Conservation (phyloP, 2,113 vertebrate genomes). For the Corydoras sp. region DNA sequence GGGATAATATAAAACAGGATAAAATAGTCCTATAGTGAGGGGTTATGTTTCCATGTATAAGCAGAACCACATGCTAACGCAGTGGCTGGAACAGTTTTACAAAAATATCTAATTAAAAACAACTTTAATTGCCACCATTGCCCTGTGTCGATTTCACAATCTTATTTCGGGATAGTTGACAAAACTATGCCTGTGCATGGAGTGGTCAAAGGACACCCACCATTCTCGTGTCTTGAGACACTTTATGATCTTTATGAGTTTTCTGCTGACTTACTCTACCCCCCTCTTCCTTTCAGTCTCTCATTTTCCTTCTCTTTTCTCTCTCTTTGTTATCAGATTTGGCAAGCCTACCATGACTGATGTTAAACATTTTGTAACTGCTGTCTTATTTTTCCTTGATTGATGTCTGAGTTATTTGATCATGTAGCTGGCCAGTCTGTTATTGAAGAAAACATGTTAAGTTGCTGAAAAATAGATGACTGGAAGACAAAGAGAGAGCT, state of each 20-base stretch:
- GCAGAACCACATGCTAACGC: conserved; percentile 60
- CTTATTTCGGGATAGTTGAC: conserved; percentile 55
- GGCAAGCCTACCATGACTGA: conserved; percentile 49
- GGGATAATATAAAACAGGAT: conserved; percentile 61
- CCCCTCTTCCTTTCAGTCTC: conserved; percentile 29
- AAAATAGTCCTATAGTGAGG: conserved; percentile 55
- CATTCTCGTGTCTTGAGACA: conserved; percentile 8
- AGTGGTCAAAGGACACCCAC: conserved; percentile 13
- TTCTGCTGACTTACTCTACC: conserved; percentile 17
- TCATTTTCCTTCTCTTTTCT: conserved; percentile 33
- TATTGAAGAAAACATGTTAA: conserved; percentile 45
- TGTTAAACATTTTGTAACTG: conserved; percentile 61
- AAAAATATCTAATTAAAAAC: conserved; percentile 58
- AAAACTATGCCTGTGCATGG: conserved; percentile 33
- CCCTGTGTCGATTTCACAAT: conserved; percentile 54
- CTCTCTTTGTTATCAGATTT: conserved; percentile 57
- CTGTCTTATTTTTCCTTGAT: conserved; percentile 60
- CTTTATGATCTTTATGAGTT: conserved; percentile 27
- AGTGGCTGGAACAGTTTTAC: conserved; percentile 39
- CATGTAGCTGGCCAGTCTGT: conserved; percentile 51
- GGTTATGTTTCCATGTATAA: conserved; percentile 63
- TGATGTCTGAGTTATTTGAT: conserved; percentile 63
- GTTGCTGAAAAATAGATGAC: conserved; percentile 1
- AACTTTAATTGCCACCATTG: conserved; percentile 64
- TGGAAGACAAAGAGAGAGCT: not conserved